These are phyloP conservation scores for Himalopsyche anomala DNA, from an alignment of 2,888 invertebrate species.

Conservation along the genomic window DNA sequence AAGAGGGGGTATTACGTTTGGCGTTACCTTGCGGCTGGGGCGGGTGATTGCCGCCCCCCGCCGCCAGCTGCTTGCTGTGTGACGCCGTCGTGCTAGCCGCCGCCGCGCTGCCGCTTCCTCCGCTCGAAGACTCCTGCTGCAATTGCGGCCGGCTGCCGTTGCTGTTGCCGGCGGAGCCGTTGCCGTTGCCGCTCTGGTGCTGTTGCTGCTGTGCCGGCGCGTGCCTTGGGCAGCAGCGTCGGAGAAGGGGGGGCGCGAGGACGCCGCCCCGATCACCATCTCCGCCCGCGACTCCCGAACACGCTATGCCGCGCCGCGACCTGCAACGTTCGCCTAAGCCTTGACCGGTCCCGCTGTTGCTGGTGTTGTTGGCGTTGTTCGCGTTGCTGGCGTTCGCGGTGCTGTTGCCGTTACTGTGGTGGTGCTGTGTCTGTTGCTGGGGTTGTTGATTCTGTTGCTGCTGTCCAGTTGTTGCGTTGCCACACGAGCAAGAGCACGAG, in stretches of 20 bases:
- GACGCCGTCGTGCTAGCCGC: conserved; percentile 82
- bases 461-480: conserved; percentile 68
- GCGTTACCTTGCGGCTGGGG: conserved; percentile 79
- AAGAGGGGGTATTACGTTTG: conserved; percentile 69
- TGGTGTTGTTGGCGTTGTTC: conserved; percentile 68
- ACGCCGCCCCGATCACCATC: conserved; percentile 68
- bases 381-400: conserved; percentile 68
- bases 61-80: conserved; percentile 88
- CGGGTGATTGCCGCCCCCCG: conserved; percentile 83
- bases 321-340: conserved; percentile 67
- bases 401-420: conserved; percentile 67
- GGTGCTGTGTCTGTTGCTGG: conserved; percentile 39
- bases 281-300: conserved; percentile 54
- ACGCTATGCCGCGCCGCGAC: conserved; percentile 66
- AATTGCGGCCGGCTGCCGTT: conserved; percentile 70
- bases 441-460: conserved; percentile 64
- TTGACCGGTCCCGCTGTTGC: conserved; percentile 67
- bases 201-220: conserved; percentile 67
- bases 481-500: conserved; percentile 72
- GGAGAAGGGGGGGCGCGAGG: conserved; percentile 71
- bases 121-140: conserved; percentile 69
- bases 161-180: conserved; percentile 70
- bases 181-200: conserved; percentile 69
- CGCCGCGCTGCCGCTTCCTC: conserved; percentile 70
- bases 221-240: conserved; percentile 68